Conservation (phyloP, 2,797 vertebrate genomes). For the Melanotaenia trifasciata region DNA sequence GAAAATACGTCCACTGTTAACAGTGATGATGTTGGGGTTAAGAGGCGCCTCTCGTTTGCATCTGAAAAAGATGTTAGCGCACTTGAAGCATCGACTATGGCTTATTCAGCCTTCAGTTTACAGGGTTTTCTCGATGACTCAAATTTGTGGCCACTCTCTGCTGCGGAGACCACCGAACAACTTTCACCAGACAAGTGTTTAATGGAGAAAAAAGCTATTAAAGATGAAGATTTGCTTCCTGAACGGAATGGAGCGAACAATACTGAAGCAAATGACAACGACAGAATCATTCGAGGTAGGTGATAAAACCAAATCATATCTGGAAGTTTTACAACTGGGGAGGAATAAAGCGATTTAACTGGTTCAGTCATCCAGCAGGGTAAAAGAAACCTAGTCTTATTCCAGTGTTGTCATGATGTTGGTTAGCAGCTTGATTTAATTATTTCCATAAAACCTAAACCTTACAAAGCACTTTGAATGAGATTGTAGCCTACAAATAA, state of each 20-base stretch:
- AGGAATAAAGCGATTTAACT: neutral
- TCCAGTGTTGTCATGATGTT: too few relatives aligned
- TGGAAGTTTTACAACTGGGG: neutral
- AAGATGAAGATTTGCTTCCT: neutral
- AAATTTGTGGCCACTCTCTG: neutral
- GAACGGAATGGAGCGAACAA: neutral
- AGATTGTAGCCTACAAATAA: too few relatives aligned
- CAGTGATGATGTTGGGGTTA: neutral
- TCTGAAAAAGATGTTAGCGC: neutral
- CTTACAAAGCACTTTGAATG: too few relatives aligned
- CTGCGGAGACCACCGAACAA: slow-evolving; percentile 29
- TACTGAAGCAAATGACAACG: slow-evolving; percentile 63
- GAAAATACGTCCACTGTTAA: neutral
- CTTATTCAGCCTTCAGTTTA: neutral
- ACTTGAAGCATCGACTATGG: neutral
- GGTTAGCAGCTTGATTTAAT: too few relatives aligned
- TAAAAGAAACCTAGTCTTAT: neutral
- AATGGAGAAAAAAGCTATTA: slow-evolving; percentile 9
- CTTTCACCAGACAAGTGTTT: neutral
- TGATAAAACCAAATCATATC: neutral
- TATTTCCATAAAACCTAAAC: too few relatives aligned
- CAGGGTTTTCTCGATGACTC: slow-evolving; percentile 36
- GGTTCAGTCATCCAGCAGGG: neutral
- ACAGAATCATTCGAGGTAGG: slow-evolving; percentile 37
- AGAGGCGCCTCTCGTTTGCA: slow-evolving; percentile 25